Evolutionary conservation across 2,888 invertebrate species (phyloP).

Genomic region (Rotaria magnacalcarata): DNA sequence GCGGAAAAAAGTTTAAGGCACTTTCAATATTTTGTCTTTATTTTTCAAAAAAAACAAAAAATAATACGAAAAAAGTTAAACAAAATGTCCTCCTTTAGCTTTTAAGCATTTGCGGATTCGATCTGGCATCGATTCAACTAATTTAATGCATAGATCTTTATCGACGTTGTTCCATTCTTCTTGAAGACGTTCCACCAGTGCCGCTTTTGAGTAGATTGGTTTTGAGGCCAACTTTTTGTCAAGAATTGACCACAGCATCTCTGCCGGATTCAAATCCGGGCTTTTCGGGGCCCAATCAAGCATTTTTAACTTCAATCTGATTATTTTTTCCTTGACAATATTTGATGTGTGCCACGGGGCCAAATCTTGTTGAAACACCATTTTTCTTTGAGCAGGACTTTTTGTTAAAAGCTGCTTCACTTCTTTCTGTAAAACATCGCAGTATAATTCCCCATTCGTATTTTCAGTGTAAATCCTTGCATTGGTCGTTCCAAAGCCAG

Average conservation of each 20-base stretch:
- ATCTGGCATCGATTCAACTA: background rate
- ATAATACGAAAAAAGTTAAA: background rate
- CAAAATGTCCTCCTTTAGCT: background rate
- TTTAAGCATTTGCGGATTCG: background rate
- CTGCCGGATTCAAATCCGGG: background rate
- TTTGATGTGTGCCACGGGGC: background rate
- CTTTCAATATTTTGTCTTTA: background rate
- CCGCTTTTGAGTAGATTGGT: background rate
- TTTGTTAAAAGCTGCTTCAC: background rate
- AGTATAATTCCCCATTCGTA: background rate
- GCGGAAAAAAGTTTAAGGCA: slow-evolving; percentile 14
- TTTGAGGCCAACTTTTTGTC: background rate
- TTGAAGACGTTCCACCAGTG: background rate
- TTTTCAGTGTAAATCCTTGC: background rate
- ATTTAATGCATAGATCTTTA: background rate
- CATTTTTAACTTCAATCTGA: background rate
- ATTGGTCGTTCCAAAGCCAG: background rate
- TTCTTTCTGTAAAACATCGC: background rate
- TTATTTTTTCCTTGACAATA: slow-evolving; percentile 21
- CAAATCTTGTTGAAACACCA: background rate
- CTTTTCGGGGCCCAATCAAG: background rate
- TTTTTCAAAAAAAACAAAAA: background rate
- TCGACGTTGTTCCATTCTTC: background rate
- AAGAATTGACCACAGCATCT: background rate
- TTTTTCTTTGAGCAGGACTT: background rate